Evolutionary conservation across 2,113 vertebrate genomes (phyloP).

Genomic region (Trachemys scripta): DNA sequence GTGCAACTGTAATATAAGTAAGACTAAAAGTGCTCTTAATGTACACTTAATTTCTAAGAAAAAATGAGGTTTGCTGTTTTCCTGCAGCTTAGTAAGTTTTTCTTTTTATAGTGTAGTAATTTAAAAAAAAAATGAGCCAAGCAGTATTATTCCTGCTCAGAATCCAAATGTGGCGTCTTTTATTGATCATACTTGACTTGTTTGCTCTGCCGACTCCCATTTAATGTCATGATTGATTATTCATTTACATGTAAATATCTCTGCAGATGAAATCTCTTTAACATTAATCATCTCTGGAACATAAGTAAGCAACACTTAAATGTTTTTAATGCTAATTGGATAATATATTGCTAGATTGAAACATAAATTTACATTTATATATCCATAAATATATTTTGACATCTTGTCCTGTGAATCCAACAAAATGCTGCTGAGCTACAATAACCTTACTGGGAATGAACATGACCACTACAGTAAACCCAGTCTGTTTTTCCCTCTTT

Average conservation of each 20-base stretch:
- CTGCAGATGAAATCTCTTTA: slow-evolving; percentile 54
- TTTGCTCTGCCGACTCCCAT: slow-evolving; percentile 49
- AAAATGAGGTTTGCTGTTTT: slow-evolving; percentile 15
- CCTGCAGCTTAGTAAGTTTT: slow-evolving; percentile 31
- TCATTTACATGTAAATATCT: slow-evolving; percentile 70
- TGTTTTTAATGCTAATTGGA: slow-evolving; percentile 8
- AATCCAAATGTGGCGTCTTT: slow-evolving; percentile 29
- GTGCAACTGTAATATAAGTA: not conserved
- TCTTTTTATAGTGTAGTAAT: not conserved
- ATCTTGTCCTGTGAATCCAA: not conserved
- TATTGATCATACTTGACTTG: slow-evolving; percentile 64
- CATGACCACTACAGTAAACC: not conserved
- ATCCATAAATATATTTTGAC: not conserved
- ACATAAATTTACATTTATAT: not conserved
- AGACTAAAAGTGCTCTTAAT: slow-evolving; percentile 33
- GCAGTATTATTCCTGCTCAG: not conserved
- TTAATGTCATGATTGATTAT: slow-evolving; percentile 74
- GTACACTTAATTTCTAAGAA: slow-evolving; percentile 18
- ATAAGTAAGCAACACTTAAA: not conserved
- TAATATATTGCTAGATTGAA: not conserved
- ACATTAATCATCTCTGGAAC: slow-evolving; percentile 38
- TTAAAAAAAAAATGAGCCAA: slow-evolving; percentile 22
- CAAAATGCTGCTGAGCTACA: not conserved
- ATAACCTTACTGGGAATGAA: not conserved
- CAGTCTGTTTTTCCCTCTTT: not conserved